Conservation (phyloP, 92 coral and sea anemone genomes). For the Pocillopora meandrina region DNA sequence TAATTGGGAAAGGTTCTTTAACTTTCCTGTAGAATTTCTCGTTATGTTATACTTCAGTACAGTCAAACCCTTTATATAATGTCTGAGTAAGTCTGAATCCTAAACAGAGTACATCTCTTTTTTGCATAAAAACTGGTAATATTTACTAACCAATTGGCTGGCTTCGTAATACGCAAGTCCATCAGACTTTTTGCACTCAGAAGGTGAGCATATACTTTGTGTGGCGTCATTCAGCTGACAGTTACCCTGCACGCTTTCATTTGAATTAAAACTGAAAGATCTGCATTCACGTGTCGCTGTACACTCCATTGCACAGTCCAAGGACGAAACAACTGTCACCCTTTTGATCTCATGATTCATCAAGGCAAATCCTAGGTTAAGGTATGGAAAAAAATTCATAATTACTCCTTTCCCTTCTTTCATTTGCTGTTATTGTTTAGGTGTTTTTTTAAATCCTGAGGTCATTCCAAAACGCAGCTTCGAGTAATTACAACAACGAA, state of each 20-base stretch:
- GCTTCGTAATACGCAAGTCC: constrained; percentile 5
- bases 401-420: background rate
- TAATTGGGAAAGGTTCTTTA: too few species aligned
- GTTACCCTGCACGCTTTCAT: background rate
- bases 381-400: background rate
- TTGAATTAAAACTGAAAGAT: background rate
- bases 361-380: background rate
- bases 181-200: background rate
- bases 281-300: background rate
- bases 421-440: too few species aligned
- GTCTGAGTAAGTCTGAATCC: too few species aligned
- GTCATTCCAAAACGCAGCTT: too few species aligned
- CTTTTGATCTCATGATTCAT: background rate
- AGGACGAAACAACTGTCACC: background rate
- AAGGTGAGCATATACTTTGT: background rate
- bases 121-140: background rate
- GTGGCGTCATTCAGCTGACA: constrained; percentile 6
- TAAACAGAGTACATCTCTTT: background rate
- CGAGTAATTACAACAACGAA: too few species aligned
- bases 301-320: constrained; percentile 10
- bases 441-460: too few species aligned
- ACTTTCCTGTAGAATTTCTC: too few species aligned
- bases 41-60: too few species aligned
- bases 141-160: background rate
- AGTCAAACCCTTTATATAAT: too few species aligned